Conservation (phyloP, 2,797 vertebrate genomes). For the Scomberomorus guttatus region DNA sequence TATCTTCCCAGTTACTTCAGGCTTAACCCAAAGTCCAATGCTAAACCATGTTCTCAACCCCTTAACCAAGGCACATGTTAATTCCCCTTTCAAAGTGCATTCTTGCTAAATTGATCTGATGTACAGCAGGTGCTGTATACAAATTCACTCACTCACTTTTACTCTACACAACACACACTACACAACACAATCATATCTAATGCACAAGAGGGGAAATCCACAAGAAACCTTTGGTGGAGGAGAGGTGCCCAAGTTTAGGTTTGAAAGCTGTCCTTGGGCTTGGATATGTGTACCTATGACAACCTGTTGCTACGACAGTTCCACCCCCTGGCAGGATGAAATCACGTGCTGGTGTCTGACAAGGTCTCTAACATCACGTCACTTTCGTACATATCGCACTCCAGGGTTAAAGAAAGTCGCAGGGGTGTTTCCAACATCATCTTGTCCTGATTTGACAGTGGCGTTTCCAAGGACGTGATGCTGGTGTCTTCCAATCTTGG, state of each 20-base stretch:
- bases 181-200: constrained; percentile 25
- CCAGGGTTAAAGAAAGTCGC: constrained; percentile 91
- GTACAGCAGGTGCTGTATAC: constrained; percentile 42
- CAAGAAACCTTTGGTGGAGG: constrained; percentile 57
- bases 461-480: constrained; percentile 88
- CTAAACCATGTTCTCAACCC: constrained; percentile 40
- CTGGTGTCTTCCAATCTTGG: constrained; percentile 88
- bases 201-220: constrained; percentile 65
- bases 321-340: constrained; percentile 37
- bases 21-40: constrained; percentile 34
- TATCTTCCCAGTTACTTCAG: constrained; percentile 54
- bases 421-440: constrained; percentile 88
- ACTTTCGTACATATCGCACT: constrained; percentile 99
- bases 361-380: constrained; percentile 99
- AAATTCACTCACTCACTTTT: constrained; percentile 32
- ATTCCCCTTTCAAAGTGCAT: constrained; percentile 70
- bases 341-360: constrained; percentile 98
- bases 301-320: constrained; percentile 50
- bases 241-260: constrained; percentile 45
- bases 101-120: constrained; percentile 45
- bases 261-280: constrained; percentile 51
- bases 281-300: constrained; percentile 49
- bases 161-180: constrained; percentile 5
- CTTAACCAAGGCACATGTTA: constrained; percentile 57
- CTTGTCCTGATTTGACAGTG: constrained; percentile 88